These are phyloP conservation scores for Hassar affinis DNA, from an alignment of 2,113 vertebrate genomes.

Conservation along the genomic window DNA sequence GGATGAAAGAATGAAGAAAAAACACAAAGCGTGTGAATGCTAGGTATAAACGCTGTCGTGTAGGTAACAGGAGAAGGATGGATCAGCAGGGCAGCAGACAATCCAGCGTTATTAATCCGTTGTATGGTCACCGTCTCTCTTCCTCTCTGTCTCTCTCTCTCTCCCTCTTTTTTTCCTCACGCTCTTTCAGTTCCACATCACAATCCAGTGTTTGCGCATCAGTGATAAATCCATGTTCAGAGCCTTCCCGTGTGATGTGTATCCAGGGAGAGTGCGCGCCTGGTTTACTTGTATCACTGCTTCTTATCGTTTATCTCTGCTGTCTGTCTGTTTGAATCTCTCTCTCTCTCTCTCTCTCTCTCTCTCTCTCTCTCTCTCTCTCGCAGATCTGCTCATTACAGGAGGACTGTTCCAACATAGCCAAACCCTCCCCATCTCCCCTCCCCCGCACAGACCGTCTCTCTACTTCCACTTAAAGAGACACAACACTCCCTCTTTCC, in stretches of 20 bases:
- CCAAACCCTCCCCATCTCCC: slow-evolving; percentile 47
- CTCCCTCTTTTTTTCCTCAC: slow-evolving; percentile 30
- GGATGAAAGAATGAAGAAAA: slow-evolving; percentile 28
- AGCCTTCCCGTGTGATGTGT: slow-evolving; percentile 13
- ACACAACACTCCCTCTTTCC: slow-evolving; percentile 57
- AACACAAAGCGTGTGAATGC: slow-evolving; percentile 25
- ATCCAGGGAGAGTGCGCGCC: slow-evolving; percentile 4
- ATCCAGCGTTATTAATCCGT: slow-evolving; percentile 46
- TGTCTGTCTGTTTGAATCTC: slow-evolving; percentile 42
- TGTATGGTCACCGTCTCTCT: slow-evolving; percentile 17
- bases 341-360: slow-evolving; percentile 50
- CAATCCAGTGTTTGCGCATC: slow-evolving; percentile 37
- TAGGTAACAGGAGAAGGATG: slow-evolving; percentile 10
- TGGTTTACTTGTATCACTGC: slow-evolving; percentile 29
- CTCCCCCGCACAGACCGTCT: slow-evolving; percentile 48
- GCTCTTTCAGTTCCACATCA: slow-evolving; percentile 39
- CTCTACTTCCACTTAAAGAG: slow-evolving; percentile 71
- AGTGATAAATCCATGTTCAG: slow-evolving; percentile 36
- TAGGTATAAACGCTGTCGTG: not conserved
- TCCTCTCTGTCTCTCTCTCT: slow-evolving; percentile 23
- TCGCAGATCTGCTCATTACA: slow-evolving; percentile 68
- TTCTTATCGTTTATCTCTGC: slow-evolving; percentile 37
- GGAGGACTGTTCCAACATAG: slow-evolving; percentile 59
- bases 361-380: slow-evolving; percentile 54
- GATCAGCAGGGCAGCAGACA: slow-evolving; percentile 42